These are phyloP conservation scores for Macropus fuliginosus DNA, from an alignment of 2,797 vertebrate genomes.

Conservation along the genomic window DNA sequence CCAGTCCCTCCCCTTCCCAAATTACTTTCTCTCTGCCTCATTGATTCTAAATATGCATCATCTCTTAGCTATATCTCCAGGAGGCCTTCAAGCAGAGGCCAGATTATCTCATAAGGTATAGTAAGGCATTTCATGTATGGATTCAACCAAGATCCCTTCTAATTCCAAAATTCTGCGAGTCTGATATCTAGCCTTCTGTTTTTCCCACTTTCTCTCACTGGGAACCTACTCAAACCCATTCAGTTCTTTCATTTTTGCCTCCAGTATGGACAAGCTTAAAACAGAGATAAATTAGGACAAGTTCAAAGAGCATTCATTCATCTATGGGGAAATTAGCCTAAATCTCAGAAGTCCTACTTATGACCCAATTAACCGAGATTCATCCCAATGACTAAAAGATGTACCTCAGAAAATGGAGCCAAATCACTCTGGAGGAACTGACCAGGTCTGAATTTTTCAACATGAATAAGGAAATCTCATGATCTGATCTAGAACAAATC, in stretches of 20 bases:
- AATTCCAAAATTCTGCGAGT: not conserved
- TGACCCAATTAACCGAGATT: not conserved
- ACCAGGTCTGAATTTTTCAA: not conserved
- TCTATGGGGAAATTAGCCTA: not conserved
- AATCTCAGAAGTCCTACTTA: not conserved
- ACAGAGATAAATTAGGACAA: conserved; percentile 34
- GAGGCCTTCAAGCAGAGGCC: not conserved
- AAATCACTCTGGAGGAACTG: not conserved
- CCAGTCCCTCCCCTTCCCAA: not conserved
- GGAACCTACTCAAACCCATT: conserved; percentile 13
- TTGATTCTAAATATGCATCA: not conserved
- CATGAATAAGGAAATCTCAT: not conserved
- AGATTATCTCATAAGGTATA: too few relatives aligned
- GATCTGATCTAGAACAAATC: not conserved
- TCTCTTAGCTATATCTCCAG: not conserved
- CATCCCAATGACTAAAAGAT: not conserved
- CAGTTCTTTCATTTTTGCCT: conserved; percentile 19
- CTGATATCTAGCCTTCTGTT: not conserved
- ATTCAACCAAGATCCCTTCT: not conserved
- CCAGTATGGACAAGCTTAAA: conserved; percentile 36
- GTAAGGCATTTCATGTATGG: not conserved
- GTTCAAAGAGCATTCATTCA: conserved; percentile 29
- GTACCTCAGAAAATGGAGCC: not conserved
- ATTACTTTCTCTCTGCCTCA: not conserved
- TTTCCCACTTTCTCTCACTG: conserved; percentile 46